Evolutionary conservation across 2,113 vertebrate genomes (phyloP).

Genomic region (Rhea pennata): DNA sequence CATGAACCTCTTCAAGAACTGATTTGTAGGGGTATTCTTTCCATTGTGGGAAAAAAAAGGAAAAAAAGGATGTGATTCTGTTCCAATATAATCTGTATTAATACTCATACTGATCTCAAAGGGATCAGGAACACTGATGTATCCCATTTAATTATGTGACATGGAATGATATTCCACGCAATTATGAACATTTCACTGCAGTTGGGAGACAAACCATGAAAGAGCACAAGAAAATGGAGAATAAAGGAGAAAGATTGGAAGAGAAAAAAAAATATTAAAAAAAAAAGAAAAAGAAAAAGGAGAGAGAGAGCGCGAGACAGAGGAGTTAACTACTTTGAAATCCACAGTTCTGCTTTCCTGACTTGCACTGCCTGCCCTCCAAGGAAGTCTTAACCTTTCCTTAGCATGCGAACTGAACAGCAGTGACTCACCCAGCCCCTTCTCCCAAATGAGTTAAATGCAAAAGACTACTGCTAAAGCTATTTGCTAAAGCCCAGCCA

Average conservation of each 20-base stretch:
- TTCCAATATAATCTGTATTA: not conserved
- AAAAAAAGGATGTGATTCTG: not conserved
- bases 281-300: not conserved
- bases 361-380: not conserved
- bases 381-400: not conserved
- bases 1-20: not conserved
- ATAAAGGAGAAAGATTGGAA: not conserved
- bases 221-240: not conserved
- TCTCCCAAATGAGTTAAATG: not conserved
- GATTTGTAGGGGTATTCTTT: not conserved
- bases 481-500: not conserved
- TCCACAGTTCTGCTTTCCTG: not conserved
- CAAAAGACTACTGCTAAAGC: not conserved
- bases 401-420: not conserved
- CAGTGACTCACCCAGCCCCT: not conserved
- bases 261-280: not conserved
- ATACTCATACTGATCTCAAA: not conserved
- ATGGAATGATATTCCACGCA: not conserved
- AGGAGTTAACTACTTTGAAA: not conserved
- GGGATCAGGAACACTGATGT: not conserved
- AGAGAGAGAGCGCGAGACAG: too few relatives aligned
- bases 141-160: not conserved
- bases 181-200: constrained; percentile 36
- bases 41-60: not conserved
- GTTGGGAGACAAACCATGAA: not conserved